Conservation (phyloP, 2,797 vertebrate species). For the Graptemys geographica region DNA sequence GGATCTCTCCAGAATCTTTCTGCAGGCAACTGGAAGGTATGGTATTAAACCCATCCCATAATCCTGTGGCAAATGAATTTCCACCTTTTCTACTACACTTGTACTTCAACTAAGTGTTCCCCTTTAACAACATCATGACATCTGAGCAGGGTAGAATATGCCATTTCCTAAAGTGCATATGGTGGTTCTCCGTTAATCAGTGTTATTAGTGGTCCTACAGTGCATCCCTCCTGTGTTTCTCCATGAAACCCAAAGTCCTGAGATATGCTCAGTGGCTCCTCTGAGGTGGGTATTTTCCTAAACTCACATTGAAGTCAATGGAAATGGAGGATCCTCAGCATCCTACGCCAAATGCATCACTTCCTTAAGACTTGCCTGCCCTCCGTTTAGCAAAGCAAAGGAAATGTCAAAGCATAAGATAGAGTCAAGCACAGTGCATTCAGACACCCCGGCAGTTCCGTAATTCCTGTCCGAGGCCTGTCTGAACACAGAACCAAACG, state of each 20-base stretch:
- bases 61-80: background rate
- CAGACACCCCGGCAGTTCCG: background rate
- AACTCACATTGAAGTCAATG: background rate
- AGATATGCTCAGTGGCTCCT: background rate
- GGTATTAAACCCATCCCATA: background rate
- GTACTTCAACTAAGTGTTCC: background rate
- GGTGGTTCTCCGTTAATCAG: accelerated
- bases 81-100: accelerated
- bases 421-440: background rate
- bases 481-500: background rate
- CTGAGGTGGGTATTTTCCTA: background rate
- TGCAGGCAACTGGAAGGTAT: slow-evolving; percentile 98
- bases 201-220: background rate
- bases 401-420: background rate
- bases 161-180: background rate
- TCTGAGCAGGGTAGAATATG: accelerated
- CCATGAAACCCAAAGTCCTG: background rate
- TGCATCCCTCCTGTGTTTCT: background rate
- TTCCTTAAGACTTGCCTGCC: background rate
- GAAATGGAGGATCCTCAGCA: background rate
- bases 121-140: background rate
- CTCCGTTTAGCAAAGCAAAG: background rate
- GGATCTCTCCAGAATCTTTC: slow-evolving; percentile 98
- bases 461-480: background rate
- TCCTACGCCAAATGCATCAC: background rate